Evolutionary conservation across 2,113 vertebrate species (phyloP).

Genomic region (Nyctibius bracteatus): DNA sequence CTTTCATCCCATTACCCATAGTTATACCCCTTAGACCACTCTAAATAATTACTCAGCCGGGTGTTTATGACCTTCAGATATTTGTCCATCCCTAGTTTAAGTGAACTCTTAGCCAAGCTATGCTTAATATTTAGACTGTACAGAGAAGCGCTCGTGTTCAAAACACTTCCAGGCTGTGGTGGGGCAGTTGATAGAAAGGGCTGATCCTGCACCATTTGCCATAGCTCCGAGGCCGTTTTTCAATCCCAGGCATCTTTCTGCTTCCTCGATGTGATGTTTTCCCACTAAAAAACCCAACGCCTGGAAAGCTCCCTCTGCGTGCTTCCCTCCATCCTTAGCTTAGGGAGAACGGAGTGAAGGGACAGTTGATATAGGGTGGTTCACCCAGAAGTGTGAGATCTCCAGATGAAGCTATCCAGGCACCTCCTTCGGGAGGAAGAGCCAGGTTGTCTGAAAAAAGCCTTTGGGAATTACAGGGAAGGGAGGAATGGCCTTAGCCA

Average conservation of each 20-base stretch:
- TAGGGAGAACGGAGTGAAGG: neutral
- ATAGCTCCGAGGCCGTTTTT: neutral
- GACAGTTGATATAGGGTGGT: neutral
- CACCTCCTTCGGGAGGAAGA: neutral
- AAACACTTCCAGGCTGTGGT: neutral
- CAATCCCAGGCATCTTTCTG: neutral
- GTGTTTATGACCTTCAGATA: slow-evolving; percentile 50
- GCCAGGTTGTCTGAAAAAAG: neutral
- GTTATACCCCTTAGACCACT: slow-evolving; percentile 28
- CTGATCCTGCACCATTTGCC: neutral
- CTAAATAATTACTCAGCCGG: slow-evolving; percentile 42
- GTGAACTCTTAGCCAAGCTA: neutral
- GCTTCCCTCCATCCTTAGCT: neutral
- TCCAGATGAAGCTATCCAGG: neutral
- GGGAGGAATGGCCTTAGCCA: neutral
- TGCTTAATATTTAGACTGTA: neutral
- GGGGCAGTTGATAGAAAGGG: neutral
- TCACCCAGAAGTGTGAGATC: neutral
- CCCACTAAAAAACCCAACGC: neutral
- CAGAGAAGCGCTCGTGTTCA: neutral
- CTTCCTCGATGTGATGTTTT: neutral
- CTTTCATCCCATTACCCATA: slow-evolving; percentile 36
- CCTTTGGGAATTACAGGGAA: neutral
- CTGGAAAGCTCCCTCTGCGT: neutral
- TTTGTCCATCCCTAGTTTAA: neutral